These are phyloP conservation scores for Cryptotis parvus DNA, from an alignment of 2,113 vertebrate genomes.

Conservation along the genomic window DNA sequence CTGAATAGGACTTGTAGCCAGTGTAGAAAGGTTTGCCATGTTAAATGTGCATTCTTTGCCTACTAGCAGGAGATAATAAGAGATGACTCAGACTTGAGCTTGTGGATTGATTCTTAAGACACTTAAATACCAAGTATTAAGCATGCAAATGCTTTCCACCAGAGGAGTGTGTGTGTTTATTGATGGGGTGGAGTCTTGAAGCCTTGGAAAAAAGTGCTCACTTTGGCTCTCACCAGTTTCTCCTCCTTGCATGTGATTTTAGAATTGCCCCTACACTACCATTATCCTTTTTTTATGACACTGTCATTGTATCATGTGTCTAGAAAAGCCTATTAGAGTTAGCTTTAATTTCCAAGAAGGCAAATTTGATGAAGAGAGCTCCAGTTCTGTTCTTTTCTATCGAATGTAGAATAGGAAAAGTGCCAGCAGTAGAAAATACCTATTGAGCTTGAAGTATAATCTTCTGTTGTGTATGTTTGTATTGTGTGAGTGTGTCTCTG, in stretches of 20 bases:
- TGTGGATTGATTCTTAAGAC: conserved; percentile 42
- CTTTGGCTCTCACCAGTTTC: conserved; percentile 16
- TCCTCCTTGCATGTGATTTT: conserved; percentile 39
- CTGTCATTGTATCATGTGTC: too few relatives aligned
- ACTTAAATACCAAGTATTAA: neutral
- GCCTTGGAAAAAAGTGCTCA: neutral
- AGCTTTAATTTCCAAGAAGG: too few relatives aligned
- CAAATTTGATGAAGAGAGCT: too few relatives aligned
- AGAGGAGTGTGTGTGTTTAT: conserved; percentile 17
- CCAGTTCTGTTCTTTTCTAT: too few relatives aligned
- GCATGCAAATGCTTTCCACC: neutral
- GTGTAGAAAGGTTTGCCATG: neutral
- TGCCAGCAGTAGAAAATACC: too few relatives aligned
- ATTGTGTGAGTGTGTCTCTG: too few relatives aligned
- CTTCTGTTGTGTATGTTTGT: too few relatives aligned
- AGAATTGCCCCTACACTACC: neutral
- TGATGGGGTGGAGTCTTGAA: neutral
- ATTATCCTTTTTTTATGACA: conserved; percentile 51
- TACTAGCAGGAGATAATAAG: conserved; percentile 1
- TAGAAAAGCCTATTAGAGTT: too few relatives aligned
- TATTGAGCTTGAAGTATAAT: too few relatives aligned
- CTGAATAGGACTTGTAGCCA: neutral
- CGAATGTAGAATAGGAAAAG: too few relatives aligned
- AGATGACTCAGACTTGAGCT: conserved; percentile 15
- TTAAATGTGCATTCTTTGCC: neutral